These are phyloP conservation scores for Amphiprion ocellaris DNA, from an alignment of 2,113 vertebrate genomes.

Conservation along the genomic window DNA sequence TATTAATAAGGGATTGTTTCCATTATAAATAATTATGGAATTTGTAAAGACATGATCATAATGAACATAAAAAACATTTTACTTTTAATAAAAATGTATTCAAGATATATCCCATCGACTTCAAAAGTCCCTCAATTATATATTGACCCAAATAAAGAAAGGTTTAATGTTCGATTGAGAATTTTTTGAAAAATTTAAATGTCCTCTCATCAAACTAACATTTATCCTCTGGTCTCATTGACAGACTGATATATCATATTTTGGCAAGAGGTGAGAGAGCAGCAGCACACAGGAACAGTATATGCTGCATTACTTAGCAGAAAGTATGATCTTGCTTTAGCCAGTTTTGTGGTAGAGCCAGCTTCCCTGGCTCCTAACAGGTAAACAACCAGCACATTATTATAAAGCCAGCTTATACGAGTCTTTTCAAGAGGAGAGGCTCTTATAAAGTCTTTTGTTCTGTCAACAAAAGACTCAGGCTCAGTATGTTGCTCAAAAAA, in stretches of 20 bases:
- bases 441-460: constrained; percentile 26
- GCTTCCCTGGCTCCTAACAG: not conserved
- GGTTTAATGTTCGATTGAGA: too few species aligned
- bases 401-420: constrained; percentile 24
- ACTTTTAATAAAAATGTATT: too few species aligned
- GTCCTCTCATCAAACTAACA: too few species aligned
- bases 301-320: not conserved
- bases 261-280: not conserved
- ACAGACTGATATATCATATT: not conserved
- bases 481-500: not conserved
- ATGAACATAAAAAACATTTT: too few species aligned
- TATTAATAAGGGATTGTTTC: too few species aligned
- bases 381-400: not conserved
- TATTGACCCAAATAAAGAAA: too few species aligned
- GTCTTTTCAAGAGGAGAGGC: not conserved
- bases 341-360: not conserved
- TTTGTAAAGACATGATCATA: too few species aligned
- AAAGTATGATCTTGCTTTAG: not conserved
- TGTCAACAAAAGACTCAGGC: not conserved
- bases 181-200: too few species aligned
- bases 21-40: too few species aligned
- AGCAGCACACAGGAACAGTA: not conserved
- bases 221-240: not conserved
- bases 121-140: too few species aligned
- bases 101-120: too few species aligned